Evolutionary conservation across 1,140 invertebrate genomes (phyloP), one percentile per base, ranked within the genome.

Genomic region (Melitaea cinxia): DNA sequence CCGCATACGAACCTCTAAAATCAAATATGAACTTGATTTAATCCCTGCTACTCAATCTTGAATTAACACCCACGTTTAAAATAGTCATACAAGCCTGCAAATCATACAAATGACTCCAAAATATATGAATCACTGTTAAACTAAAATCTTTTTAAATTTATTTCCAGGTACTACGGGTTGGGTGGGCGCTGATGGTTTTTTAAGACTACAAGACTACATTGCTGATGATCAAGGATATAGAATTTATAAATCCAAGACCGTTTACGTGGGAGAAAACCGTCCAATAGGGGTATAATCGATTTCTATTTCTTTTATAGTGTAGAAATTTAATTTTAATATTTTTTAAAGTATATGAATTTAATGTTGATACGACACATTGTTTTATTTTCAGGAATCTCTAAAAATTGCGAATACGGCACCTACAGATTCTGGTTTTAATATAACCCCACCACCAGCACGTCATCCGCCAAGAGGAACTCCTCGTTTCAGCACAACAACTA

Each of bases 161-260:
- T 35, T 93, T 74, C 68, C 88, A 90, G 94, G 95, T 39, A 94
- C 94, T 5, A 95, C 94, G 71, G 95, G 95, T 4, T 96, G 96
- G 96, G 94, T 97, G 15, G 96, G 97, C 77, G 95, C 96, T 4
- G 93, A 95, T 54, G 96, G 96, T 2, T 95, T 93, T 76, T 89
- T 97, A 35, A 92, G 96, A 2, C 94, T 97, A 28, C 94, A 96
- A 81, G 96, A 97, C 76, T 98, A 97, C 81, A 95, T 97, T 58
- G 96, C 96, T 12, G 96, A 97, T 82, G 92, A 93, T 68, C 92
- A 94, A 70, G 96, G 96, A 39, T 97, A 95, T 78, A 92, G 95
- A 68, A 96, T 97, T 77, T 91, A 96, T 19, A 95, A 94, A 78
- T 95, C 95, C 0, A 96, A 96, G 80, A 96, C 95, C 73, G 91